A percentile compares a stretch with the other conserved stretches of the same genome.
These are phyloP conservation scores for Bostrychus sinensis DNA, from an alignment of 2,113 vertebrate genomes.

Conservation along the genomic window DNA sequence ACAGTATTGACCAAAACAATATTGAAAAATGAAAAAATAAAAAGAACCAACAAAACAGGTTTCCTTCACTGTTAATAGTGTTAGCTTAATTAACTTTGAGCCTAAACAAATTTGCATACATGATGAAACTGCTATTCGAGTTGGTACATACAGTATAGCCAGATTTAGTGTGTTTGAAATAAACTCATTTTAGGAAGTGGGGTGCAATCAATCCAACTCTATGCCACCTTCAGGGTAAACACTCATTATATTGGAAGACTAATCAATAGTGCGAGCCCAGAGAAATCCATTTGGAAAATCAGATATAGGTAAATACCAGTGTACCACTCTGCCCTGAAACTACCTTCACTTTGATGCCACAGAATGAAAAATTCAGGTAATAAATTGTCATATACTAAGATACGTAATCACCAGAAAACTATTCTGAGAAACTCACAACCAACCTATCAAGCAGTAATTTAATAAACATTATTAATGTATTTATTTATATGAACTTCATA, in stretches of 20 bases:
- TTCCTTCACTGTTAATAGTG: not conserved
- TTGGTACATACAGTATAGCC: no score
- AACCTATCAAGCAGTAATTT: no score
- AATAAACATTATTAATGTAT: no score
- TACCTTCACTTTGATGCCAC: slow-evolving; percentile 34
- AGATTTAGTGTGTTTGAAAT: slow-evolving; percentile 51
- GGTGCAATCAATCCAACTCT: slow-evolving; percentile 68
- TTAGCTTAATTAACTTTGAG: slow-evolving; percentile 21
- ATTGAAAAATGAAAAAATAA: no score
- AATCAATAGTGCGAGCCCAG: slow-evolving; percentile 72
- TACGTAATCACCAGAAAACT: no score
- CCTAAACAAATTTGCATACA: slow-evolving; percentile 1
- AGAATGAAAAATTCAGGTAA: slow-evolving; percentile 33
- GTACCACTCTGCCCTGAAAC: slow-evolving; percentile 43
- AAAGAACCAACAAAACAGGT: no score
- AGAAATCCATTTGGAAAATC: slow-evolving; percentile 73
- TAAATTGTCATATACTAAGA: not conserved
- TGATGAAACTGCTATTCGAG: no score
- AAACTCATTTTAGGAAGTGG: slow-evolving; percentile 43
- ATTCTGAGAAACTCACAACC: no score
- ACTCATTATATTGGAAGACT: slow-evolving; percentile 62
- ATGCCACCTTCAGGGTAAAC: slow-evolving; percentile 70
- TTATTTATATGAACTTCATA: no score
- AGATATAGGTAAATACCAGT: slow-evolving; percentile 76
- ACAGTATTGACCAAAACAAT: no score